Conservation (phyloP, 2,113 vertebrate species). For the Bettongia penicillata region DNA sequence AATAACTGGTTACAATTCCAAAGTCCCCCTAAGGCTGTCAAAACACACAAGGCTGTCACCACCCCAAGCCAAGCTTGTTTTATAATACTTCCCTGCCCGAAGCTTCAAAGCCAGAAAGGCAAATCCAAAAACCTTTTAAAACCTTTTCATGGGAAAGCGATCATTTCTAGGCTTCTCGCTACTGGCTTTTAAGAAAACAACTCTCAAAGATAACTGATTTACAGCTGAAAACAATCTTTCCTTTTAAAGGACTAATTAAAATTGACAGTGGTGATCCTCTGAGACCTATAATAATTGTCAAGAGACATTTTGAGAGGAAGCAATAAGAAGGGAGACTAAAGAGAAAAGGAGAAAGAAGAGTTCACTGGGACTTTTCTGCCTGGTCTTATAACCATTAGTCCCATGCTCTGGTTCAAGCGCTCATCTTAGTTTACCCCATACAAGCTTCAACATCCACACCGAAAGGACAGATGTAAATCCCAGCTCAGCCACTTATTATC, state of each 20-base stretch:
- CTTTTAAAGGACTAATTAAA: constrained; percentile 32
- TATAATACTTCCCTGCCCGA: neutral
- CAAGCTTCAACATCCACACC: neutral
- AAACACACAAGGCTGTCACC: neutral
- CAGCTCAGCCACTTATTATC: neutral
- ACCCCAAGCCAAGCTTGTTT: neutral
- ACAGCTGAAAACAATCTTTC: neutral
- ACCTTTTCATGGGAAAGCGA: neutral
- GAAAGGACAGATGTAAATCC: neutral
- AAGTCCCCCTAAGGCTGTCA: neutral
- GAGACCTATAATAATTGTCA: neutral
- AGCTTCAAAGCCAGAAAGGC: neutral
- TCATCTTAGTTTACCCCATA: neutral
- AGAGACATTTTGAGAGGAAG: neutral
- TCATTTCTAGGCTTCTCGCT: neutral
- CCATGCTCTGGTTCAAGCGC: rapidly evolving
- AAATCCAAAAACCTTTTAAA: neutral
- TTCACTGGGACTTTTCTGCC: rapidly evolving
- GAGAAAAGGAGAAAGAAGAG: neutral
- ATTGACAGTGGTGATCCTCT: neutral
- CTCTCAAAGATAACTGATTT: neutral
- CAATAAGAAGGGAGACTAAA: neutral
- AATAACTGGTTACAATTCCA: neutral
- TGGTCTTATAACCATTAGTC: rapidly evolving
- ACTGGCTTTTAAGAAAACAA: neutral